Evolutionary conservation across 2,797 vertebrate species (phyloP).

Genomic region (Sus cebifrons): DNA sequence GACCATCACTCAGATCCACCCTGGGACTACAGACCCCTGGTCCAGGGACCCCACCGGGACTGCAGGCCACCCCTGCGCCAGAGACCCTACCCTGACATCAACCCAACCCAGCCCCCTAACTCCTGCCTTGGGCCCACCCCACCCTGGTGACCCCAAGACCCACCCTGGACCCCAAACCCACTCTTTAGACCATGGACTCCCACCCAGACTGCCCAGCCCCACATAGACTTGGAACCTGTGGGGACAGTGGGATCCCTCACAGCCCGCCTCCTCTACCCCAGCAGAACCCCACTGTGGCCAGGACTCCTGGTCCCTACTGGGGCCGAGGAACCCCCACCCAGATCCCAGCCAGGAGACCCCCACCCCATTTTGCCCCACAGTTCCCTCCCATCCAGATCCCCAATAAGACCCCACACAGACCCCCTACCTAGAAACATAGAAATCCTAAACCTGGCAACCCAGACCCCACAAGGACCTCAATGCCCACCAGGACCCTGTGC

Average conservation of each 20-base stretch:
- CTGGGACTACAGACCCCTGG: too few species aligned
- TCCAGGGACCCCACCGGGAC: background rate
- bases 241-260: too few species aligned
- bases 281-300: too few species aligned
- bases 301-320: background rate
- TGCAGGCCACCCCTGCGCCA: too few species aligned
- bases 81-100: background rate
- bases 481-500: too few species aligned
- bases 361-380: accelerated
- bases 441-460: background rate
- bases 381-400: background rate
- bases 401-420: background rate
- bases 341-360: background rate
- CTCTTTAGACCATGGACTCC: background rate
- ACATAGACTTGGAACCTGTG: too few species aligned
- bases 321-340: too few species aligned
- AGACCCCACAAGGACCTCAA: background rate
- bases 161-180: background rate
- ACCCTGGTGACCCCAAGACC: accelerated
- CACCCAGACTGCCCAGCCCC: too few species aligned
- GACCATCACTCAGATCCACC: background rate
- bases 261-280: too few species aligned
- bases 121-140: background rate
- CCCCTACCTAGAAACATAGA: background rate
- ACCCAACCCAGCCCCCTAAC: background rate